Evolutionary conservation across 1,140 invertebrate genomes (phyloP), one percentile per base, ranked within the genome.

Genomic region (Drosophila pandora): DNA sequence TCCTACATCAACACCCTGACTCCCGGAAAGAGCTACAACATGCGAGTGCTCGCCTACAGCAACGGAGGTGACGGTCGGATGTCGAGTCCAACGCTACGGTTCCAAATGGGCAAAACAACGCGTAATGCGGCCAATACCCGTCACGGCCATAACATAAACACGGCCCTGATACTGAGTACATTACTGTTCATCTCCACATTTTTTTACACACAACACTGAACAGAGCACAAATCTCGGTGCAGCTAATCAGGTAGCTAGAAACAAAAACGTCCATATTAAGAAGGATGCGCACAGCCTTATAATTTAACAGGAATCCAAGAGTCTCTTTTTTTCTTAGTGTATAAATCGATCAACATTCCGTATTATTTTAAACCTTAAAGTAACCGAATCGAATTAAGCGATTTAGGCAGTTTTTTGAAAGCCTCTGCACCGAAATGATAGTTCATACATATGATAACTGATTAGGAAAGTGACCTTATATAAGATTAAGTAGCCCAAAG

Each of bases 11-110:
- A 92, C 4, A 95, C 95, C 84, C 92, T 99, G 7, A 95, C 95
- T 4, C 96, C 96, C 1, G 97, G 96, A 21, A 97, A 97, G 92
- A 94, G 94, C 0, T 99, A 99, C 88, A 95, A 96, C 76, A 93
- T 99, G 80, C 93, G 98, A 91, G 97, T 99, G 0, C 93, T 99
- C 7, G 98, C 96, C 0, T 99, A 95, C 92, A 98, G 97, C 23
- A 95, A 96, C 74, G 98, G 98, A 25, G 98, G 98, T 0, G 97
- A 99, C 91, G 98, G 98, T 0, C 94, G 97, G 55, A 98, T 98
- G 97, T 98, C 97, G 48, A 98, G 97, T 68, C 98, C 98, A 0
- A 94, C 96, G 2, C 93, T 96, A 72, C 95, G 95, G 73, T 98
- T 98, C 92, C 95, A 96, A 93, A 97, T 97, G 96, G 96, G 96